Evolutionary conservation across 2,113 vertebrate species (phyloP).

Genomic region (Poeciliopsis occidentalis): DNA sequence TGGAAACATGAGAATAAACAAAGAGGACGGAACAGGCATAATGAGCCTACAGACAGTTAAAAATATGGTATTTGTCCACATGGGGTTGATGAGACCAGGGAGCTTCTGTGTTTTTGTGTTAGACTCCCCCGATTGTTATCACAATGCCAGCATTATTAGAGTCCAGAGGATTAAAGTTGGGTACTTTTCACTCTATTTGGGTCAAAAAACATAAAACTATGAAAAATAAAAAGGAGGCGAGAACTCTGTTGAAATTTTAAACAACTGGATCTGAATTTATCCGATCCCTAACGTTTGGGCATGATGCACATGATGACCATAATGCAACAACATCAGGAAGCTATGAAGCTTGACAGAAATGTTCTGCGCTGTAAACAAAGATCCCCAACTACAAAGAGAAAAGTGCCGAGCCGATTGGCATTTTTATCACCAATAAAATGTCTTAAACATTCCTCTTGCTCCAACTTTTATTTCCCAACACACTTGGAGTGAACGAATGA

Average conservation of each 20-base stretch:
- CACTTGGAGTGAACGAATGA: no score
- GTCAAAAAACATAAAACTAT: neutral
- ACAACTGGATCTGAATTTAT: no score
- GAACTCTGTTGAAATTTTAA: neutral
- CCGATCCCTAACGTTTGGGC: no score
- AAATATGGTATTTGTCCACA: conserved; percentile 20
- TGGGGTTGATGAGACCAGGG: conserved; percentile 14
- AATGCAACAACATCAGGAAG: no score
- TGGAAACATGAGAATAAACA: conserved; percentile 45
- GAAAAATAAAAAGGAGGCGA: neutral
- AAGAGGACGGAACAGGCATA: conserved; percentile 8
- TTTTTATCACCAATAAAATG: no score
- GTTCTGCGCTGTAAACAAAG: no score
- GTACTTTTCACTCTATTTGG: neutral
- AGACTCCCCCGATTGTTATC: conserved; percentile 25
- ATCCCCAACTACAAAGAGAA: no score
- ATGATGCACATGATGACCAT: no score
- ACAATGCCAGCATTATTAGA: conserved; percentile 45
- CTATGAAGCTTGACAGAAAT: no score
- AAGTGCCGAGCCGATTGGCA: no score
- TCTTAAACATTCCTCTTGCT: no score
- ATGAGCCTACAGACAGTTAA: conserved; percentile 21
- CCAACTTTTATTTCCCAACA: no score
- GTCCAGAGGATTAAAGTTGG: conserved; percentile 38
- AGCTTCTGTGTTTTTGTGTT: conserved; percentile 38